A percentile compares a stretch with the other conserved stretches of the same genome.
Conservation (phyloP, 1,140 invertebrate species). For the Drosophila mauritiana region DNA sequence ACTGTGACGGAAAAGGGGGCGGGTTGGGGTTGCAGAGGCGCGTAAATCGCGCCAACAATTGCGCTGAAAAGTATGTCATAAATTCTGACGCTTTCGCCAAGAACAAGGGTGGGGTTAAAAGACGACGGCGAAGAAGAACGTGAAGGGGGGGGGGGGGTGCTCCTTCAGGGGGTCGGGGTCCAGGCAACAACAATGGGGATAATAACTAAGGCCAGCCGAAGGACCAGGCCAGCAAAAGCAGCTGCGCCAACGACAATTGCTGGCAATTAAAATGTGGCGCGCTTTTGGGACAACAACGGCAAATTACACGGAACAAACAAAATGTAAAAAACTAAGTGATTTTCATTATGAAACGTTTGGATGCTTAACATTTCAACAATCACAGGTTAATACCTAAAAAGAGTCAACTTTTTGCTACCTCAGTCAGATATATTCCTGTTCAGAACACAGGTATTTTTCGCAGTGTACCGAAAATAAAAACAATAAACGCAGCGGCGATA, state of each 20-base stretch:
- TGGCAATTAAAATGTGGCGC: constrained; percentile 84
- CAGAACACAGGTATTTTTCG: neutral
- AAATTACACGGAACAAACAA: constrained; percentile 24
- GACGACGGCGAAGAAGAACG: neutral
- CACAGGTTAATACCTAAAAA: too few species aligned
- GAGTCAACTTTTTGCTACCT: too few species aligned
- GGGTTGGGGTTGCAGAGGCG: constrained; percentile 37
- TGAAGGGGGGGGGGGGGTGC: too few species aligned
- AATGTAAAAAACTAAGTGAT: too few species aligned
- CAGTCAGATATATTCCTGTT: neutral
- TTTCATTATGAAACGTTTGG: neutral
- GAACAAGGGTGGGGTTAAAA: constrained; percentile 19
- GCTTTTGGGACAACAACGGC: constrained; percentile 53
- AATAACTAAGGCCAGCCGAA: constrained; percentile 42
- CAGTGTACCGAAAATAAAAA: constrained; percentile 15
- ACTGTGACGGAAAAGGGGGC: constrained; percentile 20
- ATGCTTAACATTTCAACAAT: too few species aligned
- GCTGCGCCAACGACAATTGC: constrained; percentile 75
- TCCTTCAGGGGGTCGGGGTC: neutral
- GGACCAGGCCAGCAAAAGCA: constrained; percentile 49
- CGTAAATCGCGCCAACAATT: constrained; percentile 79
- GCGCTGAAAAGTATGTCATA: constrained; percentile 81
- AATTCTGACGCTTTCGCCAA: constrained; percentile 66
- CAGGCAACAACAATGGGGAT: constrained; percentile 45
- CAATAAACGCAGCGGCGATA: constrained; percentile 46